Percentiles rank a stretch among this genome's conserved stretches.
Conservation (phyloP, 2,888 invertebrate species). For the Elaeidobius kamerunicus region DNA sequence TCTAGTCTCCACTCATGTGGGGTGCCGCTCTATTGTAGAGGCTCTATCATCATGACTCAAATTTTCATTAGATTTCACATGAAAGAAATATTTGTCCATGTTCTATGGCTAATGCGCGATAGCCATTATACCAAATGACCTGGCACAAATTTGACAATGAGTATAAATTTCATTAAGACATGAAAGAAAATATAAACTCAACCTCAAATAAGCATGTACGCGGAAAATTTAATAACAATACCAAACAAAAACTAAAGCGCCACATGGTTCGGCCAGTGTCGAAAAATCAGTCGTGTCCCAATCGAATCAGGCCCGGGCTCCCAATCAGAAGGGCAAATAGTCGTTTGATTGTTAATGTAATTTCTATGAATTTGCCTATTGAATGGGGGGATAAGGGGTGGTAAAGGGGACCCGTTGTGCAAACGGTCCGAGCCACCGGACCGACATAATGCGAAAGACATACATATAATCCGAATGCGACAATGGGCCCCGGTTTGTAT, state of each 20-base stretch:
- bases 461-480: conserved; percentile 43
- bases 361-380: conserved; percentile 50
- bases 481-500: conserved; percentile 42
- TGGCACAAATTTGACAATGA: conserved; percentile 48
- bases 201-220: too few species aligned
- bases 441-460: conserved; percentile 47
- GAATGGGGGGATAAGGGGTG: conserved; percentile 43
- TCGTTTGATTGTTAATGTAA: conserved; percentile 51
- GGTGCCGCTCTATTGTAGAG: too few species aligned
- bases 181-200: too few species aligned
- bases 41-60: conserved; percentile 14
- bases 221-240: too few species aligned
- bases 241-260: too few species aligned
- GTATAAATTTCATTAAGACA: too few species aligned
- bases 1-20: too few species aligned
- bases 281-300: conserved; percentile 25
- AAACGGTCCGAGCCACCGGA: conserved; percentile 41
- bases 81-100: conserved; percentile 14
- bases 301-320: conserved; percentile 28
- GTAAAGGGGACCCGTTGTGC: conserved; percentile 42
- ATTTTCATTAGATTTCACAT: conserved; percentile 10
- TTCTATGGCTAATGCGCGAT: conserved; percentile 9
- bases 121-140: conserved; percentile 41
- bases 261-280: conserved; percentile 27
- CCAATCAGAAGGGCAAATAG: conserved; percentile 50